phyloP scores from a whole-genome alignment of 2,888 invertebrate species.

The Andrena bicolor region DNA sequence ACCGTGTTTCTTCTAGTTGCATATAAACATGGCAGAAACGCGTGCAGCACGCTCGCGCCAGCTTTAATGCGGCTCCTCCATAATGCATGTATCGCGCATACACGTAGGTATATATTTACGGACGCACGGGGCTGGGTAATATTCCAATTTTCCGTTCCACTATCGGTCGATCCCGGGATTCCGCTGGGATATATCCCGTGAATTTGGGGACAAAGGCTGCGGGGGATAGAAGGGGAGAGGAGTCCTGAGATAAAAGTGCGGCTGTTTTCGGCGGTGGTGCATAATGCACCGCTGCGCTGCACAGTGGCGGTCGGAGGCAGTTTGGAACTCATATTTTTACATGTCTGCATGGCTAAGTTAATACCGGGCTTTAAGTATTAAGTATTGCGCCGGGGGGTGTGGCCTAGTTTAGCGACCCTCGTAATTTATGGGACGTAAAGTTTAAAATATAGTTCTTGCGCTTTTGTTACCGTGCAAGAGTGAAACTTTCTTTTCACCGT shows the following conservation, averaged over 20 bases:
- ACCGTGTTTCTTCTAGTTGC: conserved; percentile 25
- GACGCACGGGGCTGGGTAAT: conserved; percentile 13
- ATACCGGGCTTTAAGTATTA: no score
- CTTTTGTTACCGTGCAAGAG: no score
- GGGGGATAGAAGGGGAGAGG: neutral
- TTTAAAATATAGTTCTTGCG: no score
- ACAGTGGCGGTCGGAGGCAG: no score
- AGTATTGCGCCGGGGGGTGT: no score
- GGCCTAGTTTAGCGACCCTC: no score
- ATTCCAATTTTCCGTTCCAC: conserved; percentile 37
- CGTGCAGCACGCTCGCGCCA: conserved; percentile 47
- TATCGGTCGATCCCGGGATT: conserved; percentile 31
- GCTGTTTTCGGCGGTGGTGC: conserved; percentile 17
- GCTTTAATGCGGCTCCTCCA: conserved; percentile 53
- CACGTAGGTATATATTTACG: conserved; percentile 13
- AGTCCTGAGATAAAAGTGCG: conserved; percentile 40
- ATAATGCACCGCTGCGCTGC: conserved; percentile 21
- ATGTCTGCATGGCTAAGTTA: no score
- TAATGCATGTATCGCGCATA: conserved; percentile 55
- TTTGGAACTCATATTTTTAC: no score
- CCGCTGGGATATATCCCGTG: conserved; percentile 22
- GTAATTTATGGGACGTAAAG: no score
- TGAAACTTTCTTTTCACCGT: no score
- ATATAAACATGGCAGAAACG: conserved; percentile 50
- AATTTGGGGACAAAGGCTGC: conserved; percentile 27